Percentiles rank a stretch among this genome's conserved stretches.
phyloP scores from a whole-genome alignment of 2,797 vertebrate genomes.

The Megalops cyprinoides region DNA sequence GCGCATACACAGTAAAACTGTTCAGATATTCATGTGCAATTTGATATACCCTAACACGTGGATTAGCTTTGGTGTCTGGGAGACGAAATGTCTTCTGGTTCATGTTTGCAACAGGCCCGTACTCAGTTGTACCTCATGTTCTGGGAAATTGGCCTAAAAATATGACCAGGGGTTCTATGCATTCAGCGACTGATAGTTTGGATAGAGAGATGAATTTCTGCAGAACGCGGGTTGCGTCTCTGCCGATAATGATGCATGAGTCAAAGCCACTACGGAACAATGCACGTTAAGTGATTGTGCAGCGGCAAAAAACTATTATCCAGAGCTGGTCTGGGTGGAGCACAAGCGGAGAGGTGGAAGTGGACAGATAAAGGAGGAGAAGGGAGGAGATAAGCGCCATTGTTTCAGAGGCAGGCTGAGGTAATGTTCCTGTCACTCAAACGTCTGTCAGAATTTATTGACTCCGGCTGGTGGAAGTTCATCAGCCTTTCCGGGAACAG shows the following conservation, averaged over 20 bases:
- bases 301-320: constrained; percentile 16
- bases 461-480: constrained; percentile 10
- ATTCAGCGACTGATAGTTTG: neutral
- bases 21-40: neutral
- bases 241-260: neutral
- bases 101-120: neutral
- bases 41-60: neutral
- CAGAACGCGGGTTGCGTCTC: neutral
- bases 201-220: neutral
- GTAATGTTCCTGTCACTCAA: constrained; percentile 1
- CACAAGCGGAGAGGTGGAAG: constrained; percentile 38
- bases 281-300: neutral
- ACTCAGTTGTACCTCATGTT: neutral
- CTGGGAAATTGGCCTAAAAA: neutral
- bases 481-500: constrained; percentile 18
- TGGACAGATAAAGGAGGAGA: constrained; percentile 42
- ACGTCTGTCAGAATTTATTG: neutral
- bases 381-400: constrained; percentile 51
- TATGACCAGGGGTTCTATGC: neutral
- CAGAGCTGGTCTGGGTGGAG: constrained; percentile 28
- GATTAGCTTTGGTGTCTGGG: neutral
- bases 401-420: constrained; percentile 41
- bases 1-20: neutral
- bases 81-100: neutral
- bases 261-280: constrained; percentile 13